Base-by-base conservation (phyloP, 35 echinoderm and acorn worm genomes). In the Lytechinus pictus region DNA sequence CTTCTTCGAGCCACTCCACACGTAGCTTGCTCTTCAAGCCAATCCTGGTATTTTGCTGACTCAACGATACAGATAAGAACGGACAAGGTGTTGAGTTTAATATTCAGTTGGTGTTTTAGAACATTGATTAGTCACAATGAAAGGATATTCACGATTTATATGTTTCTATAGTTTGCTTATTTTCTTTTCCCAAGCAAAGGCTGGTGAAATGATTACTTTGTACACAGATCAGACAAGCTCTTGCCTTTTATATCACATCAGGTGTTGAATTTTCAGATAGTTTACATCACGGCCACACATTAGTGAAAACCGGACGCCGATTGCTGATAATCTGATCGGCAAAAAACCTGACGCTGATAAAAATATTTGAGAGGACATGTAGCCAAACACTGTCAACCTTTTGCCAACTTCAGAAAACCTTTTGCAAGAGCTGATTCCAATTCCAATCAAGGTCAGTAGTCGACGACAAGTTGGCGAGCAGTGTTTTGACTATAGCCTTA, bases 101-200 rank as follows among this genome's bases (percentile, higher is more conserved):
- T 87, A 87, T 87, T 7, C 86, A 3, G 86, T 87, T 87, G 29
- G 7, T 87, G 86, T 87, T 87, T 87, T 87, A 87, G 86, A 87
- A 87, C 5, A 87, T 87, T 87, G 86, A 2, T 87, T 3, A 1
- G 86, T 87, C 86, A 87, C 86, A 87, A 87, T 87, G 86, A 87
- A 87, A 87, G 86, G 86, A 87, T 21, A 87, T 87, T 87, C 4
- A 87, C 86, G 29, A 87, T 21, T 87, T 9, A 87, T 44, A 87
- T 87, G 86, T 87, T 87, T 87, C 86, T 87, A 87, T 87, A 87
- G 86, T 87, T 87, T 87, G 86, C 5, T 87, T 87, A 27, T 87
- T 87, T 87, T 87, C 86, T 3, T 87, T 87, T 87, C 86, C 86
- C 86, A 1, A 87, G 86, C 86, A 87, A 16, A 27, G 86, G 1